A percentile compares a stretch with the other conserved stretches of the same genome.
Evolutionary conservation across 2,797 vertebrate species (phyloP).

Genomic region (Mormyrops boulengeri): DNA sequence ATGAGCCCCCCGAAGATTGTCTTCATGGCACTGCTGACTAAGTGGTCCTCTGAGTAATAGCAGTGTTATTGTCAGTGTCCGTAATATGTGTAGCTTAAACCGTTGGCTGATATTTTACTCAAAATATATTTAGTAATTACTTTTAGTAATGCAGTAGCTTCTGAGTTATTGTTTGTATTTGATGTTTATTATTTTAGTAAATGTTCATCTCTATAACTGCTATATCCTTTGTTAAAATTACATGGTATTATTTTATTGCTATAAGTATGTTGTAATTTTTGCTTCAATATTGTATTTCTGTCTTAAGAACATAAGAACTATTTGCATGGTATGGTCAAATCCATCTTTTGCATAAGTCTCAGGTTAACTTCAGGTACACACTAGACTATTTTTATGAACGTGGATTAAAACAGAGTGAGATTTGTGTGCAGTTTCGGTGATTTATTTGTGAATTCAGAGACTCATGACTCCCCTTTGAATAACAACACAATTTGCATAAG

Average conservation of each 20-base stretch:
- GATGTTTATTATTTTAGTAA: neutral
- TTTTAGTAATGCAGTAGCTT: neutral
- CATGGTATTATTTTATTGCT: neutral
- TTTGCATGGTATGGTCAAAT: neutral
- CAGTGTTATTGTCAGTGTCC: too few species aligned
- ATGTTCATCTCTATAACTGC: neutral
- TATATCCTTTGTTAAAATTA: neutral
- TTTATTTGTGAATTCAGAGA: too few species aligned
- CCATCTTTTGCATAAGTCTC: neutral
- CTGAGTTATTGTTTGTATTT: neutral
- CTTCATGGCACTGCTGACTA: too few species aligned
- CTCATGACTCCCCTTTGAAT: too few species aligned
- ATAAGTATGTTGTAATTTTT: neutral
- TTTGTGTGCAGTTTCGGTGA: too few species aligned
- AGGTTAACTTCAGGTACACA: neutral
- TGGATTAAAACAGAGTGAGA: neutral
- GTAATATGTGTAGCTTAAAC: too few species aligned
- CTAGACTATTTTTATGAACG: neutral
- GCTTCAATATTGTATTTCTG: neutral
- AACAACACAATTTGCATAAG: too few species aligned
- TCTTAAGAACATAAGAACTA: too few species aligned
- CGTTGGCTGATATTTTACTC: too few species aligned
- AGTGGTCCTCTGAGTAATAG: too few species aligned
- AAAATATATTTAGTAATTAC: neutral
- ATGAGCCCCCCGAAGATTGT: too few species aligned